Base-by-base conservation (phyloP, 2,888 invertebrate species). In the Hylaea fasciaria region DNA sequence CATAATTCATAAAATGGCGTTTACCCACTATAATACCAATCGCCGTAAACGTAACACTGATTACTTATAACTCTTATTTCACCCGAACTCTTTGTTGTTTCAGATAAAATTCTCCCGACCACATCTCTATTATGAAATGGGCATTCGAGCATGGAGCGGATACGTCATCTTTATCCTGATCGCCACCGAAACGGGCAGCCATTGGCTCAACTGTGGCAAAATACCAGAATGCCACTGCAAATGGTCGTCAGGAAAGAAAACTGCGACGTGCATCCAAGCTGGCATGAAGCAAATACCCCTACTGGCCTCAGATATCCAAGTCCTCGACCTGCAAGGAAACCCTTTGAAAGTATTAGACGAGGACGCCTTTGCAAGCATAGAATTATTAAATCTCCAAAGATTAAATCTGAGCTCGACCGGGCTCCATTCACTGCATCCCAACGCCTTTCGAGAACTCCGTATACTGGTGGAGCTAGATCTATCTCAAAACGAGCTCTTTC, bases 161-260 rank as follows among this genome's bases (percentile, higher is more conserved):
- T 79, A 79, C 71, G 77, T 86, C 71, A 69, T 87, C 65, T 76
- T 85, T 52, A 59, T 85, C 63, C 70, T 89, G 57, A 72, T 86
- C 62, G 71, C 84, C 54, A 77, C 80, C 45, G 77, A 82, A 17
- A 80, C 83, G 49, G 91, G 82, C 58, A 86, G 91, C 73, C 97
- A 97, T 85, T 97, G 97, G 97, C 95, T 96, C 51, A 96, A 95
- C 85, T 97, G 97, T 84, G 96, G 96, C 67, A 93, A 94, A 54
- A 86, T 91, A 53, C 68, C 82, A 69, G 95, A 95, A 73, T 98
- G 98, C 83, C 94, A 95, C 74, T 98, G 98, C 94, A 97, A 97
- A 89, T 98, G 98, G 98, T 96, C 96, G 4, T 96, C 96, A 46
- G 97, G 97, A 54, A 98, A 98, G 86, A 97, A 97, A 85, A 96